Conservation (phyloP, 1,140 invertebrate species). For the Mizuhopecten yessoensis region DNA sequence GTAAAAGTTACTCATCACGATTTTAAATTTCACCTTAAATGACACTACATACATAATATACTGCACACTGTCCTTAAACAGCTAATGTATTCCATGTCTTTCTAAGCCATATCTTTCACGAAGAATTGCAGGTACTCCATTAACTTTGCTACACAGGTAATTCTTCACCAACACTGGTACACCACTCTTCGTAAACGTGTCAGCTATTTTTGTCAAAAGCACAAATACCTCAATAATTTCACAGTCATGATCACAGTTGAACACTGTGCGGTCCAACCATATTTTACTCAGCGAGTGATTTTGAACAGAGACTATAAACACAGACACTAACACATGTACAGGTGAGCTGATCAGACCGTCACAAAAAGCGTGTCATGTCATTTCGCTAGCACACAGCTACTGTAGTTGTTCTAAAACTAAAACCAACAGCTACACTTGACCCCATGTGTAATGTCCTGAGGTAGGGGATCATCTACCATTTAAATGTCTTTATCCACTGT, state of each 20-base stretch:
- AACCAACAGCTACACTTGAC: conserved; percentile 33
- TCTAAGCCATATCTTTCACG: not conserved
- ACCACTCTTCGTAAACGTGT: not conserved
- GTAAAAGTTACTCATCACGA: not conserved
- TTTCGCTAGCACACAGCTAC: not conserved
- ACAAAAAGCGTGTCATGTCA: not conserved
- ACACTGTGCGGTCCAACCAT: not conserved
- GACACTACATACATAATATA: not conserved
- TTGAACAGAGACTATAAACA: not conserved
- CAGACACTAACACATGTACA: not conserved
- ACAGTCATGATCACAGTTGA: not conserved
- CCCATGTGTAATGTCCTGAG: not conserved
- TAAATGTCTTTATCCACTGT: not conserved
- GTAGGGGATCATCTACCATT: not conserved
- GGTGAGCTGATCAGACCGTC: not conserved
- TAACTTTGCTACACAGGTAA: not conserved
- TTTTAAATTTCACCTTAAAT: not conserved
- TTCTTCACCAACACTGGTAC: not conserved
- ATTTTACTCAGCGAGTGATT: not conserved
- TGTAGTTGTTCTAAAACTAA: not conserved
- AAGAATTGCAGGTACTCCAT: no score
- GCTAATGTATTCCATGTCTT: not conserved
- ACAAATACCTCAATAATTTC: not conserved
- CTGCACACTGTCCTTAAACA: not conserved
- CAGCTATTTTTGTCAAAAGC: not conserved